Percentiles rank a stretch among this genome's conserved stretches.
Conservation (phyloP, 1,140 invertebrate genomes). For the Theocolax elegans region DNA sequence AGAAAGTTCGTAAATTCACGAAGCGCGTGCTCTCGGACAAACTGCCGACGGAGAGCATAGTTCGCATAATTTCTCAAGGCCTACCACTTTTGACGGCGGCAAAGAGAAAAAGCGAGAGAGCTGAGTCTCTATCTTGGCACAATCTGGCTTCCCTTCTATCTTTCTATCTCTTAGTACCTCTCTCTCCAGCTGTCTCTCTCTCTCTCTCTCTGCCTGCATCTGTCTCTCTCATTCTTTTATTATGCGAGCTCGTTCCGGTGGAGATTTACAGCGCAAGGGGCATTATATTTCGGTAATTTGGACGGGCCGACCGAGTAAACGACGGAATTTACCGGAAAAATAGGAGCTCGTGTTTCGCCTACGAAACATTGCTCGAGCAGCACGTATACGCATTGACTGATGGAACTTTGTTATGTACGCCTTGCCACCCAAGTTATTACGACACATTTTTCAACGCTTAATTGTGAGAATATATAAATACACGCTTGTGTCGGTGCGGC, state of each 20-base stretch:
- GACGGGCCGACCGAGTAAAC: constrained; percentile 20
- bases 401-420: constrained; percentile 3
- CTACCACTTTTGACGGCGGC: constrained; percentile 66
- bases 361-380: not conserved
- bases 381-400: constrained; percentile 4
- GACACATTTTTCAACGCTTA: not conserved
- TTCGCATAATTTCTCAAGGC: constrained; percentile 68
- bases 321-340: constrained; percentile 27
- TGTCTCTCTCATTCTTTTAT: constrained; percentile 37
- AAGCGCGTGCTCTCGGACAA: constrained; percentile 48
- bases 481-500: too few species aligned
- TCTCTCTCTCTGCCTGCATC: not conserved
- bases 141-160: constrained; percentile 56
- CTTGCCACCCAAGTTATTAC: not conserved
- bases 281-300: constrained; percentile 37
- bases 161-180: constrained; percentile 37
- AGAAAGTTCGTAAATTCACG: constrained; percentile 61
- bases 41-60: constrained; percentile 61
- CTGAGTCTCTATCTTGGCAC: constrained; percentile 61
- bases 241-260: constrained; percentile 16
- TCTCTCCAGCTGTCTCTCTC: constrained; percentile 44
- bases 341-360: constrained; percentile 30
- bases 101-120: not conserved
- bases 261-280: constrained; percentile 30
- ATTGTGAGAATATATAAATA: constrained; percentile 1